A percentile compares a stretch with the other conserved stretches of the same genome.
Evolutionary conservation across 2,797 vertebrate species (phyloP).

Genomic region (Huso huso): DNA sequence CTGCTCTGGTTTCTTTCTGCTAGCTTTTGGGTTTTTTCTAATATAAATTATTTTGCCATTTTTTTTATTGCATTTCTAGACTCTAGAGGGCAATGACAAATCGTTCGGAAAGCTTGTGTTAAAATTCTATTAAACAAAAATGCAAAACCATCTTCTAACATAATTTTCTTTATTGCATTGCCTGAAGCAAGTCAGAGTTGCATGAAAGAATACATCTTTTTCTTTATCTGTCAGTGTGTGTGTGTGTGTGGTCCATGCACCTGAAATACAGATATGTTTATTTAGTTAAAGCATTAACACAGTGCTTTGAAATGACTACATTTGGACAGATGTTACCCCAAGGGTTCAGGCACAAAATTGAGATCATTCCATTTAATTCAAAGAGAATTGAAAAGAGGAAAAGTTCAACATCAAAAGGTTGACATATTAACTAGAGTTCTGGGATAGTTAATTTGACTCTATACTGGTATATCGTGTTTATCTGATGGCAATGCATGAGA

Average conservation of each 20-base stretch:
- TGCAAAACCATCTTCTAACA: too few relatives aligned
- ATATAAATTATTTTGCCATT: too few relatives aligned
- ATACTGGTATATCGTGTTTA: too few relatives aligned
- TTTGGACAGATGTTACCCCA: constrained; percentile 70
- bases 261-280: constrained; percentile 64
- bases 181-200: constrained; percentile 51
- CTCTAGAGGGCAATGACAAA: too few relatives aligned
- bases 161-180: too few relatives aligned
- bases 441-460: background rate
- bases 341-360: constrained; percentile 54
- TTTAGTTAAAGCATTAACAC: constrained; percentile 34
- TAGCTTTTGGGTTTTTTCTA: constrained; percentile 27
- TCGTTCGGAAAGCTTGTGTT: too few relatives aligned
- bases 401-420: constrained; percentile 15
- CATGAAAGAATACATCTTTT: constrained; percentile 24
- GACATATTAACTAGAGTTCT: constrained; percentile 18
- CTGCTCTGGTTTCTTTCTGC: constrained; percentile 26
- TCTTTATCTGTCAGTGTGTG: constrained; percentile 3
- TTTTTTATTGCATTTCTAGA: too few relatives aligned
- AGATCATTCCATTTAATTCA: constrained; percentile 28
- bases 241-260: constrained; percentile 78
- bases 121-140: too few relatives aligned
- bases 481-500: too few relatives aligned
- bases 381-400: constrained; percentile 5
- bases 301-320: constrained; percentile 55